Conservation (phyloP, 1,140 invertebrate genomes). For the Heliothis virescens region DNA sequence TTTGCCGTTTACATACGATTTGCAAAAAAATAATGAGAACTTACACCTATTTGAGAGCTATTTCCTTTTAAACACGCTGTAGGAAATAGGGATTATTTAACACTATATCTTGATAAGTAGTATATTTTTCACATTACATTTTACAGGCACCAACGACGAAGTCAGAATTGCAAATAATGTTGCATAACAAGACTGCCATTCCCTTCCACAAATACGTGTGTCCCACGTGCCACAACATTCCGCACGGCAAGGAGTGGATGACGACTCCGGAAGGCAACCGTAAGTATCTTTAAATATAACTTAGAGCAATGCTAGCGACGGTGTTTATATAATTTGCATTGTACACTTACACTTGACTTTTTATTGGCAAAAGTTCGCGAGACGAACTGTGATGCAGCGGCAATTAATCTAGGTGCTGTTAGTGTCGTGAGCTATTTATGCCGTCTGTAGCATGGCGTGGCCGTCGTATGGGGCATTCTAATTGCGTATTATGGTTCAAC, state of each 20-base stretch:
- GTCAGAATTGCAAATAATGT: constrained; percentile 91
- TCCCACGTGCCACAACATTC: constrained; percentile 95
- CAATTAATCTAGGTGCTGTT: constrained; percentile 74
- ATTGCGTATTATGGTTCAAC: constrained; percentile 84
- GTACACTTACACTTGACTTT: neutral
- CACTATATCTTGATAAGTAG: too few species aligned
- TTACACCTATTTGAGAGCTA: too few species aligned
- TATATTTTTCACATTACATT: constrained; percentile 2
- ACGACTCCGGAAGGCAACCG: constrained; percentile 89
- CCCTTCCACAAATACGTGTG: constrained; percentile 97
- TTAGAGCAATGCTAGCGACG: neutral
- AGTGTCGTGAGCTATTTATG: constrained; percentile 80
- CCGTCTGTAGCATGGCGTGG: constrained; percentile 71
- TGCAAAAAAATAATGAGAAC: too few species aligned
- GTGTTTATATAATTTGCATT: constrained; percentile 36
- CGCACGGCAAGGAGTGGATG: constrained; percentile 94
- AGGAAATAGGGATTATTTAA: too few species aligned
- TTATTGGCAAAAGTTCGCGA: constrained; percentile 53
- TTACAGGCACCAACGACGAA: constrained; percentile 91
- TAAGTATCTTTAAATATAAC: constrained; percentile 51
- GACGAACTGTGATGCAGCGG: constrained; percentile 63
- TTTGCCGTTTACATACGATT: too few species aligned
- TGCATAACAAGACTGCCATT: constrained; percentile 92
- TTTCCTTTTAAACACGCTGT: too few species aligned
- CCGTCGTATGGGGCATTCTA: constrained; percentile 83